Conservation (phyloP, 2,113 vertebrate genomes). For the Collichthys lucidus region DNA sequence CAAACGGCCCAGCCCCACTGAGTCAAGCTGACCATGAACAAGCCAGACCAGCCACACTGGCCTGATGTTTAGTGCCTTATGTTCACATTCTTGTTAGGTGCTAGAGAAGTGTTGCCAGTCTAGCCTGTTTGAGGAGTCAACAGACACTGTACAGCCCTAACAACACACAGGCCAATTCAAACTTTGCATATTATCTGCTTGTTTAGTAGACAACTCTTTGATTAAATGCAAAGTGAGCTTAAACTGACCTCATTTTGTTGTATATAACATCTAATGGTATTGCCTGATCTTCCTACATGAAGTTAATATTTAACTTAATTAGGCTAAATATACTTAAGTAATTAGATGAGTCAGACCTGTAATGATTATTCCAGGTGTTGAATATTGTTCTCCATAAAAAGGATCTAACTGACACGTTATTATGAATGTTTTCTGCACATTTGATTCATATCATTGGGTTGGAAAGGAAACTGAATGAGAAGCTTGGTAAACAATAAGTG, state of each 20-base stretch:
- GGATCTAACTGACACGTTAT: not conserved
- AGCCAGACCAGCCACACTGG: slow-evolving; percentile 37
- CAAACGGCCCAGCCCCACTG: slow-evolving; percentile 60
- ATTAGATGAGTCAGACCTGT: not conserved
- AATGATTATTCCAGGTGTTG: slow-evolving; percentile 19
- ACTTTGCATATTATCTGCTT: not conserved
- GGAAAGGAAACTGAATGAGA: slow-evolving; percentile 9
- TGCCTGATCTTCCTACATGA: not conserved
- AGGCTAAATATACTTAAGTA: not conserved
- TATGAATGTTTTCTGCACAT: not conserved
- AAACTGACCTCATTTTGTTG: not conserved
- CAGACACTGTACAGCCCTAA: not conserved
- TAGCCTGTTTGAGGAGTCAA: slow-evolving; percentile 22
- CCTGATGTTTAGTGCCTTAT: slow-evolving; percentile 38
- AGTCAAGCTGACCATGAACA: slow-evolving; percentile 69
- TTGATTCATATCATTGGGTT: not conserved
- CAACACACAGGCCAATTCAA: not conserved
- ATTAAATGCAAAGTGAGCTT: not conserved
- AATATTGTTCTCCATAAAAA: not conserved
- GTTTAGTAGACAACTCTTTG: not conserved
- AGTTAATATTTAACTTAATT: not conserved
- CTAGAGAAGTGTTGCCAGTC: slow-evolving; percentile 27
- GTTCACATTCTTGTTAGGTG: slow-evolving; percentile 14
- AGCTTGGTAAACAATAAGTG: slow-evolving; percentile 35
- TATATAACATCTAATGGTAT: not conserved